Evolutionary conservation across 2,888 invertebrate genomes (phyloP).

Genomic region (Metalampra italica): DNA sequence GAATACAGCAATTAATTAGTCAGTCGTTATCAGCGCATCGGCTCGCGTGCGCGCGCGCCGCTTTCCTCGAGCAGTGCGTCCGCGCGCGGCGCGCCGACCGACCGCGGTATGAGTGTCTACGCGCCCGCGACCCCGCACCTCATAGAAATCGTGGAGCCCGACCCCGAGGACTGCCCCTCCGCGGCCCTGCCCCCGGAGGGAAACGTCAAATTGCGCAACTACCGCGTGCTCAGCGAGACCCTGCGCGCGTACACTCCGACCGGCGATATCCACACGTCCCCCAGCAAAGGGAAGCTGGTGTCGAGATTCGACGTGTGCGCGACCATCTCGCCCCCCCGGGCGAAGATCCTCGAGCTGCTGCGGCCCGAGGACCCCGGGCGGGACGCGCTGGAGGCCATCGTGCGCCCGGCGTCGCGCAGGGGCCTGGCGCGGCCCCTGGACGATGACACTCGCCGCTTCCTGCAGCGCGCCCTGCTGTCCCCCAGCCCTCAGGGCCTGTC

Average conservation of each 20-base stretch:
- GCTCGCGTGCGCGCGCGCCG: conserved; percentile 27
- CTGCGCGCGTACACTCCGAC: conserved; percentile 60
- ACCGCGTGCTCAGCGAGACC: conserved; percentile 54
- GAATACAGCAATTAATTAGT: conserved; percentile 16
- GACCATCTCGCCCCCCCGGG: conserved; percentile 54
- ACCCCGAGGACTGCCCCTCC: conserved; percentile 42
- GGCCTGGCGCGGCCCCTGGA: conserved; percentile 58
- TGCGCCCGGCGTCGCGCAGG: conserved; percentile 57
- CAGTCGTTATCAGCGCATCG: not conserved
- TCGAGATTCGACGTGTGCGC: conserved; percentile 55
- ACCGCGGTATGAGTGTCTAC: conserved; percentile 47
- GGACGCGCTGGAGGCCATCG: conserved; percentile 64
- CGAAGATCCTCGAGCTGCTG: conserved; percentile 60
- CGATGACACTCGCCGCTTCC: conserved; percentile 62
- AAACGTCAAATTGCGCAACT: conserved; percentile 58
- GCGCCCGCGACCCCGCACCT: conserved; percentile 31
- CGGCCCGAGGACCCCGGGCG: conserved; percentile 60
- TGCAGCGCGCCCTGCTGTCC: conserved; percentile 56
- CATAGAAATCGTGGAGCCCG: conserved; percentile 56
- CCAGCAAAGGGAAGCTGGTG: conserved; percentile 54
- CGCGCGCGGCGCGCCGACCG: conserved; percentile 32
- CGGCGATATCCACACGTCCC: conserved; percentile 55
- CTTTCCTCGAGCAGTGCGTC: conserved; percentile 29
- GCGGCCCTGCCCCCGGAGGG: conserved; percentile 52
- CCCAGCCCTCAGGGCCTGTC: conserved; percentile 47